A percentile compares a stretch with the other conserved stretches of the same genome.
phyloP scores from a whole-genome alignment of 2,113 vertebrate genomes.

The Chascanopsetta lugubris region DNA sequence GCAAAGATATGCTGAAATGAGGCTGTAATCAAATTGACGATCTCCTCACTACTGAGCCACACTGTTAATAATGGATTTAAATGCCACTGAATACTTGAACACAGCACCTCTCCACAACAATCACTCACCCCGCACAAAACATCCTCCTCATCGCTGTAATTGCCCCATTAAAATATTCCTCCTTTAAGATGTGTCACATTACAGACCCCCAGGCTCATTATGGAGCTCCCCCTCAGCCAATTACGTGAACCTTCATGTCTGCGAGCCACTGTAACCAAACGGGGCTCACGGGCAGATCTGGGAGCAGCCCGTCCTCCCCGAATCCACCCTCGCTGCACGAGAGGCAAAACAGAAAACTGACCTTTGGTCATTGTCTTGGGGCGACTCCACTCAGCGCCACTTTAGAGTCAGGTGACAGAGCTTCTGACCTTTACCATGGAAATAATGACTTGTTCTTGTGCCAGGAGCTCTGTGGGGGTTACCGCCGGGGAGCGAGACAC shows the following conservation, averaged over 20 bases:
- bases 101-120: slow-evolving; percentile 59
- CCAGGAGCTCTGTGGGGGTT: slow-evolving; percentile 66
- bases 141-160: slow-evolving; percentile 67
- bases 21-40: slow-evolving; percentile 36
- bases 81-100: slow-evolving; percentile 64
- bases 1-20: slow-evolving; percentile 35
- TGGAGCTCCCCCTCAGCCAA: slow-evolving; percentile 73
- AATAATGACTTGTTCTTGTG: slow-evolving; percentile 80
- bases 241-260: slow-evolving; percentile 74
- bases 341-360: slow-evolving; percentile 70
- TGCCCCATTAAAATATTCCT: slow-evolving; percentile 77
- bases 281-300: slow-evolving; percentile 62
- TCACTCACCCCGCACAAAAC: slow-evolving; percentile 71
- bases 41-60: slow-evolving; percentile 19
- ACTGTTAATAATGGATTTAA: slow-evolving; percentile 67
- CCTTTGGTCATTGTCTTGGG: slow-evolving; percentile 74
- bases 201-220: slow-evolving; percentile 74
- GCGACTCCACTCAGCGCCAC: slow-evolving; percentile 66
- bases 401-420: slow-evolving; percentile 74
- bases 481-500: slow-evolving; percentile 69
- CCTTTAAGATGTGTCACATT: slow-evolving; percentile 77
- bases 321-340: slow-evolving; percentile 39
- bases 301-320: slow-evolving; percentile 56
- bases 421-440: slow-evolving; percentile 79
- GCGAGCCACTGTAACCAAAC: slow-evolving; percentile 51